These are phyloP conservation scores for Norana najaformis DNA, from an alignment of 2,888 invertebrate genomes.

Conservation along the genomic window DNA sequence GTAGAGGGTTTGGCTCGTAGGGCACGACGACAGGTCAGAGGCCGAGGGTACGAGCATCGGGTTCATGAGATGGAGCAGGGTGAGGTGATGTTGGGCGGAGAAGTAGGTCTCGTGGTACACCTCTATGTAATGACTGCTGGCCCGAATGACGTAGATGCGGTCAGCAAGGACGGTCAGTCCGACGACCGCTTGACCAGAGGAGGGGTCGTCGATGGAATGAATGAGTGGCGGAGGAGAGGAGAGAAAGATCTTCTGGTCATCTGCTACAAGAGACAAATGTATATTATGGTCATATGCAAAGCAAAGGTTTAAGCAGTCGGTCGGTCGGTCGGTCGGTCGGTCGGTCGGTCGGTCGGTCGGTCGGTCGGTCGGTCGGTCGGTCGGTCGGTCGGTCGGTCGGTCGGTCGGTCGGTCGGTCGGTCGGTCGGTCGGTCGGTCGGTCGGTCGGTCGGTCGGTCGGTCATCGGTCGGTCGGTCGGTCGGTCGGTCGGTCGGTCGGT, in stretches of 20 bases:
- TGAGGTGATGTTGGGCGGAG: not conserved
- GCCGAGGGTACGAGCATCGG: conserved; percentile 2
- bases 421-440: not conserved
- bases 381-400: not conserved
- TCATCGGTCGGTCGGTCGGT: not conserved
- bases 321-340: not conserved
- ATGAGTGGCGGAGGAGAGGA: conserved; percentile 10
- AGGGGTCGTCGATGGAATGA: not conserved
- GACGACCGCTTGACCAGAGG: not conserved
- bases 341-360: not conserved
- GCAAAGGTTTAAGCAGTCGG: not conserved
- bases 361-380: not conserved
- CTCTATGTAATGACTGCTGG: not conserved
- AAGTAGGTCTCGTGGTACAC: not conserved
- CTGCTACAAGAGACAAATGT: not conserved
- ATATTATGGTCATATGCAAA: not conserved
- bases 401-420: not conserved
- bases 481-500: not conserved
- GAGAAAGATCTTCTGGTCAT: not conserved
- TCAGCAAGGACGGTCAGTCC: not conserved
- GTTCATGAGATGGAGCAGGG: not conserved
- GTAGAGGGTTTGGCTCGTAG: not conserved
- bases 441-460: not conserved
- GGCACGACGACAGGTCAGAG: not conserved
- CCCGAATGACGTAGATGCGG: not conserved